Evolutionary conservation across 92 coral and sea anemone species (phyloP).

Genomic region (Parazoanthus atlanticus): DNA sequence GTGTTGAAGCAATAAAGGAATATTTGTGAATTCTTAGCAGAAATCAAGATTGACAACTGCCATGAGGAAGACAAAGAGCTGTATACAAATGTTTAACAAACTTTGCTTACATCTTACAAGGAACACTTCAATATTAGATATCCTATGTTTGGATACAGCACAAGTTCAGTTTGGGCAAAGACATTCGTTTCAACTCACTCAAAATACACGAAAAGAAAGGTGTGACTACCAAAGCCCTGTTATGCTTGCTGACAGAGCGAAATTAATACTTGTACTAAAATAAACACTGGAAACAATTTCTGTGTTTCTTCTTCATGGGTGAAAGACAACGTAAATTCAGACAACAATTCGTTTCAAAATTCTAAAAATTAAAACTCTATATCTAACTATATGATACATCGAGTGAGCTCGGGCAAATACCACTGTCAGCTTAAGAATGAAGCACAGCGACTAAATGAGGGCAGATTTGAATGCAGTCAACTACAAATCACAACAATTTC

Average conservation of each 20-base stretch:
- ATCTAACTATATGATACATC: not conserved
- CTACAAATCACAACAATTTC: not conserved
- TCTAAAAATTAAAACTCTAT: not conserved
- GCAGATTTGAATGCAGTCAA: not conserved
- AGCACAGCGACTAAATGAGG: not conserved
- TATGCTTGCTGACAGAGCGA: not conserved
- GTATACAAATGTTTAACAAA: not conserved
- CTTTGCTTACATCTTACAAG: not conserved
- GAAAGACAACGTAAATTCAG: no score
- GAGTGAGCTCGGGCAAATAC: not conserved
- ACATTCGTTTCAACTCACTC: not conserved
- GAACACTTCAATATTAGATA: not conserved
- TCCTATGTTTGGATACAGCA: not conserved
- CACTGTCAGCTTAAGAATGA: not conserved
- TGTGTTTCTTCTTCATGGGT: not conserved
- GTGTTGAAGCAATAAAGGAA: not conserved
- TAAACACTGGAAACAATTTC: not conserved
- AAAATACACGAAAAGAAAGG: not conserved
- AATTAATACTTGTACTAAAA: no score
- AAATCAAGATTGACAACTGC: not conserved
- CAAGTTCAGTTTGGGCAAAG: not conserved
- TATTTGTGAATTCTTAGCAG: not conserved
- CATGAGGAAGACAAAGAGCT: not conserved
- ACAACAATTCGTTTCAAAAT: not conserved
- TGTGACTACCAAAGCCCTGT: not conserved